Conservation (phyloP, 2,797 vertebrate species). For the Passerculus sandwichensis region DNA sequence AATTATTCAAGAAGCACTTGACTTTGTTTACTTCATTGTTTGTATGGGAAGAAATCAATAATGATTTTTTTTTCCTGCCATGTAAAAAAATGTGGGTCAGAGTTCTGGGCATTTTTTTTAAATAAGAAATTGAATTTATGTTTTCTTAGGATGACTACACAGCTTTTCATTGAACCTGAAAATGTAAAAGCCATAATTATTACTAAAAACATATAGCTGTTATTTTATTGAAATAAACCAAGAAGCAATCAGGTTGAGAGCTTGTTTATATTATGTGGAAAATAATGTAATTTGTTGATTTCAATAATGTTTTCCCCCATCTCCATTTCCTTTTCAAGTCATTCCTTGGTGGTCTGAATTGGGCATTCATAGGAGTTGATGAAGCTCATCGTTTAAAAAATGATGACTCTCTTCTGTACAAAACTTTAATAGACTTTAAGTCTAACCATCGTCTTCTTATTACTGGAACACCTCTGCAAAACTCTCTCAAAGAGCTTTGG, state of each 20-base stretch:
- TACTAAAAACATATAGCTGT: not conserved
- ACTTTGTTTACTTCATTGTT: not conserved
- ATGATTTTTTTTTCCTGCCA: not conserved
- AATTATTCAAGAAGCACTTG: not conserved
- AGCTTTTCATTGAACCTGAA: not conserved
- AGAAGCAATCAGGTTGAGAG: not conserved
- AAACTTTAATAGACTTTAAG: slow-evolving; percentile 98
- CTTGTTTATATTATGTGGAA: not conserved
- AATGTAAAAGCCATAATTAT: not conserved
- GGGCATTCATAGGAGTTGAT: slow-evolving; percentile 96
- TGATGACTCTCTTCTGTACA: slow-evolving; percentile 96
- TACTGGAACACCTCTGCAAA: slow-evolving; percentile 97
- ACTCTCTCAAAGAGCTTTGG: slow-evolving; percentile 98
- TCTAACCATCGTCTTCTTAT: slow-evolving; percentile 97
- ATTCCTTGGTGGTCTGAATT: slow-evolving; percentile 93
- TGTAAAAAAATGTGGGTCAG: not conserved
- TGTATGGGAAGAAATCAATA: not conserved
- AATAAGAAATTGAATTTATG: not conserved
- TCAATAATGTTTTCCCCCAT: not conserved
- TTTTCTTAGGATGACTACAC: not conserved
- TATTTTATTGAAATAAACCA: not conserved
- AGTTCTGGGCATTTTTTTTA: not conserved
- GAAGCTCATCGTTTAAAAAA: slow-evolving; percentile 98
- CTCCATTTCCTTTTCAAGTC: slow-evolving; percentile 75
- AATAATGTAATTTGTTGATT: not conserved